A percentile compares a stretch with the other conserved stretches of the same genome.
Evolutionary conservation across 2,888 invertebrate species (phyloP).

Genomic region (Acleris literana): DNA sequence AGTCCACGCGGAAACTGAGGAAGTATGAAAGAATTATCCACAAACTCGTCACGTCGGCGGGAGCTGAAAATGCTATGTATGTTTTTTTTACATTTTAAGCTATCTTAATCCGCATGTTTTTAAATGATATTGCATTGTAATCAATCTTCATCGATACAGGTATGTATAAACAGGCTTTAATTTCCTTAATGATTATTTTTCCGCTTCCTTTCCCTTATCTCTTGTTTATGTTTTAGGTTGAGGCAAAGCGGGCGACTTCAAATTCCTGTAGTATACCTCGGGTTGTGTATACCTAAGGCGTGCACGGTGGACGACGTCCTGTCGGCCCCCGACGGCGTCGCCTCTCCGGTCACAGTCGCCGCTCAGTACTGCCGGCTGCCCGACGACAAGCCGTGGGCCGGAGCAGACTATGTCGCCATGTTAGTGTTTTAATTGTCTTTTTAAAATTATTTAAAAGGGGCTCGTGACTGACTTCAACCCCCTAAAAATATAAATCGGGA

Average conservation of each 20-base stretch:
- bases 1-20: background rate
- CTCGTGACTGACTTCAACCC: too few relatives aligned
- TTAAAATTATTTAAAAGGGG: too few relatives aligned
- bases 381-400: slow-evolving; percentile 27
- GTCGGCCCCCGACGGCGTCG: background rate
- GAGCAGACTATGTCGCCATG: slow-evolving; percentile 34
- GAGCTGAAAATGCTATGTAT: background rate
- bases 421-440: slow-evolving; percentile 9
- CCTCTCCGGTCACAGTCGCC: slow-evolving; percentile 2
- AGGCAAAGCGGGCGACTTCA: background rate
- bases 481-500: too few relatives aligned
- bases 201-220: too few relatives aligned
- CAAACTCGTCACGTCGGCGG: background rate
- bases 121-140: too few relatives aligned
- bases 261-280: slow-evolving; percentile 11
- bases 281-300: slow-evolving; percentile 32
- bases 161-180: too few relatives aligned
- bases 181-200: too few relatives aligned
- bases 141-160: too few relatives aligned
- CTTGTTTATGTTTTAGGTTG: slow-evolving; percentile 1
- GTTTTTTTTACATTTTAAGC: background rate
- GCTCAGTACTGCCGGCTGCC: slow-evolving; percentile 31
- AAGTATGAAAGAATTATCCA: slow-evolving; percentile 9
- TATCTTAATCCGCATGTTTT: too few relatives aligned
- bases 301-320: slow-evolving; percentile 27